A percentile compares a stretch with the other conserved stretches of the same genome.
Conservation (phyloP, 1,140 invertebrate species). For the Microplitis demolitor region DNA sequence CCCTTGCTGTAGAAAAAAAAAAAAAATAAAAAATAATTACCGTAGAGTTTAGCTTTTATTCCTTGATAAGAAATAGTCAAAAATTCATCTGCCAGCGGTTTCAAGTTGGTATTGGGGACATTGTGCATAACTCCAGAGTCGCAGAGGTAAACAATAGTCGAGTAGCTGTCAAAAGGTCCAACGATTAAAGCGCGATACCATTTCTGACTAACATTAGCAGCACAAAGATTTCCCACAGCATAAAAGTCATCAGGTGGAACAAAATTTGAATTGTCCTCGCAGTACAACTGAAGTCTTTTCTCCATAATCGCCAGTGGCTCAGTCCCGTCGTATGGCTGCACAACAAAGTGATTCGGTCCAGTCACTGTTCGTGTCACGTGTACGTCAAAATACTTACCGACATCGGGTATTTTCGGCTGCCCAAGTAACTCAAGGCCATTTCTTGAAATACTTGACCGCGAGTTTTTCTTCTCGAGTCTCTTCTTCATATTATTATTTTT, state of each 20-base stretch:
- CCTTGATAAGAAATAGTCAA: slow-evolving; percentile 64
- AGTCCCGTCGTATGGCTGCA: slow-evolving; percentile 45
- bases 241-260: slow-evolving; percentile 44
- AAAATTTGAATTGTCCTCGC: slow-evolving; percentile 52
- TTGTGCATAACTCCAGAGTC: slow-evolving; percentile 64
- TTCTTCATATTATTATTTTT: slow-evolving; percentile 39
- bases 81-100: slow-evolving; percentile 58
- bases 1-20: not conserved
- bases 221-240: slow-evolving; percentile 61
- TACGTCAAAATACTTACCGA: slow-evolving; percentile 63
- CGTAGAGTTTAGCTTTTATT: slow-evolving; percentile 62
- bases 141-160: slow-evolving; percentile 61
- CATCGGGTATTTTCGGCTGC: slow-evolving; percentile 49
- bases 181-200: too few species aligned
- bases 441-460: slow-evolving; percentile 8
- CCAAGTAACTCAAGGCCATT: slow-evolving; percentile 32
- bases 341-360: slow-evolving; percentile 66
- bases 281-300: slow-evolving; percentile 59
- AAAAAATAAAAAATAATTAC: slow-evolving; percentile 45
- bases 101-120: slow-evolving; percentile 52
- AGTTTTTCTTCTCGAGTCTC: slow-evolving; percentile 36
- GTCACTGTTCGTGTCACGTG: slow-evolving; percentile 64
- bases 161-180: slow-evolving; percentile 41
- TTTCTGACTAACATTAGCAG: slow-evolving; percentile 45
- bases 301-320: slow-evolving; percentile 54